These are phyloP conservation scores for Corydoras maculifer DNA, from an alignment of 2,113 vertebrate genomes.

Conservation along the genomic window DNA sequence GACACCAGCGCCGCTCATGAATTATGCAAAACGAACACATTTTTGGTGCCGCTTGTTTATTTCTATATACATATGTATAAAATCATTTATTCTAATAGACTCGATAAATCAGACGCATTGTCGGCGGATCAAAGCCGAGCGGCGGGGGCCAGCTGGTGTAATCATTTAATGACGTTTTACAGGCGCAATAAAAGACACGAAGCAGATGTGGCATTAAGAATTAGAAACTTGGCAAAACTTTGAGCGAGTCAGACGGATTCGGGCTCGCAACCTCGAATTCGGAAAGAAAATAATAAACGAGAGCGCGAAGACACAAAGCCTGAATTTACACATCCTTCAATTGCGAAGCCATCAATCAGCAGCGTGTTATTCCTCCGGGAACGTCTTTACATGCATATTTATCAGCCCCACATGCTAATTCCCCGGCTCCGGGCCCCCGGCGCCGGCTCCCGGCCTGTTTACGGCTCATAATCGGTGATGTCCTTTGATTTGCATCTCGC, in stretches of 20 bases:
- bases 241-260: constrained; percentile 97
- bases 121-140: constrained; percentile 67
- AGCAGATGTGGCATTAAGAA: constrained; percentile 97
- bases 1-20: constrained; percentile 57
- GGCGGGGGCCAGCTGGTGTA: constrained; percentile 73
- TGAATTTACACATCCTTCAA: constrained; percentile 99
- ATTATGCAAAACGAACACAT: constrained; percentile 66
- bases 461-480: constrained; percentile 99
- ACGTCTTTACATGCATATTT: constrained; percentile 99
- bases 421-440: constrained; percentile 96
- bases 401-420: constrained; percentile 99
- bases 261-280: constrained; percentile 78
- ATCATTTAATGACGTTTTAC: constrained; percentile 83
- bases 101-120: constrained; percentile 75
- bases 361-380: constrained; percentile 97
- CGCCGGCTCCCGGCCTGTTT: constrained; percentile 96
- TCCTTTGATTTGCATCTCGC: constrained; percentile 98
- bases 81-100: constrained; percentile 77
- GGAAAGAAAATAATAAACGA: constrained; percentile 1
- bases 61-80: constrained; percentile 75
- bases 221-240: constrained; percentile 99
- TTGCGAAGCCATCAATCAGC: constrained; percentile 99
- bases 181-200: constrained; percentile 79
- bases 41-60: constrained; percentile 64
- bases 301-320: constrained; percentile 63